Evolutionary conservation across 2,888 invertebrate species (phyloP).

Genomic region (Tanypteryx hageni): DNA sequence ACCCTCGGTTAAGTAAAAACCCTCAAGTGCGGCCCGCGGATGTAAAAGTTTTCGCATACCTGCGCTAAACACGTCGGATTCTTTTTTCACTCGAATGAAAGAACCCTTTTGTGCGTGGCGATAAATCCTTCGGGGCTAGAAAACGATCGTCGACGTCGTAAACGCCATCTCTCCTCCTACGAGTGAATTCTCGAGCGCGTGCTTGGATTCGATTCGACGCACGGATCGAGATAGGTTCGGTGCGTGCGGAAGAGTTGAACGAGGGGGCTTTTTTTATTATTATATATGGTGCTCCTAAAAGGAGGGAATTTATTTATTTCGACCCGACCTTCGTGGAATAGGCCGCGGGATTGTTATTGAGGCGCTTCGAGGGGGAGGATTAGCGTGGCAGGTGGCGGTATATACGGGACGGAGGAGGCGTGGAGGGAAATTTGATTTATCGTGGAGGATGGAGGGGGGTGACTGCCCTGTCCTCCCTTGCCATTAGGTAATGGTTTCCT

Average conservation of each 20-base stretch:
- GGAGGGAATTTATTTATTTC: constrained; percentile 44
- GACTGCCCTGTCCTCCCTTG: constrained; percentile 1
- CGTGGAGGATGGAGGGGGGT: too few species aligned
- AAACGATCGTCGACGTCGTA: too few species aligned
- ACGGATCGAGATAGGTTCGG: neutral
- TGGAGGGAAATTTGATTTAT: constrained; percentile 57
- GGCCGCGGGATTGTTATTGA: constrained; percentile 9
- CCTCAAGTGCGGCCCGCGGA: too few species aligned
- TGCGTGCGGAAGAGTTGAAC: neutral
- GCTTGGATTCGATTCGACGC: neutral
- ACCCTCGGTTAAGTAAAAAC: too few species aligned
- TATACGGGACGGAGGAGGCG: too few species aligned
- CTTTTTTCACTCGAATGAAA: too few species aligned
- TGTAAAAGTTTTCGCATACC: too few species aligned
- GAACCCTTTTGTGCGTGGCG: too few species aligned
- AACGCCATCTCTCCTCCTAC: too few species aligned
- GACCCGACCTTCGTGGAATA: neutral
- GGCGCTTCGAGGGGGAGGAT: neutral
- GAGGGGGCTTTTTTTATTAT: too few species aligned
- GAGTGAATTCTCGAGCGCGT: neutral
- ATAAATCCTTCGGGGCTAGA: too few species aligned
- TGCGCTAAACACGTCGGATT: too few species aligned
- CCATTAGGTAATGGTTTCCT: neutral
- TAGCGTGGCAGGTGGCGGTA: neutral
- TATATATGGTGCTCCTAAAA: neutral